phyloP scores from a whole-genome alignment of 2,888 invertebrate species.

The Camptogramma bilineatum region DNA sequence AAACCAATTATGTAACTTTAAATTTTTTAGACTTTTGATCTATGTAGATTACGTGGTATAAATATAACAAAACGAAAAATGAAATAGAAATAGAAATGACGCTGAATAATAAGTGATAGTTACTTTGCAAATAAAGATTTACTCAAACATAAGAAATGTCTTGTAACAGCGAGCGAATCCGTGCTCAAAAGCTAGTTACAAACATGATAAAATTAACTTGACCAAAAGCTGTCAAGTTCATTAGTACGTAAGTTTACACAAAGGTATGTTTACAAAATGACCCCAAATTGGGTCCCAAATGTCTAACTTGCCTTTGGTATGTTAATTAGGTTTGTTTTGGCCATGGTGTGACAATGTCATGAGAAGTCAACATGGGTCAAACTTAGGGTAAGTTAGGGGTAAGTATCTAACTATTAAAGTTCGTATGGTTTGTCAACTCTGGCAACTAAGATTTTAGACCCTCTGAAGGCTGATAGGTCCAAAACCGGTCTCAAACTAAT shows the following conservation, averaged over 20 bases:
- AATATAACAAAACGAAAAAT: no score
- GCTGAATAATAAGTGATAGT: no score
- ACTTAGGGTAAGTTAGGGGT: neutral
- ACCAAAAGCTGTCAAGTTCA: neutral
- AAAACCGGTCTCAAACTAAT: no score
- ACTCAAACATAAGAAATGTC: no score
- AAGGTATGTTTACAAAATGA: conserved; percentile 1
- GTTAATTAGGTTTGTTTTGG: conserved; percentile 1
- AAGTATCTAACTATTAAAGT: neutral
- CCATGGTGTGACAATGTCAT: neutral
- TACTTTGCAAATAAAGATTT: no score
- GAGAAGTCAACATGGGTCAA: neutral
- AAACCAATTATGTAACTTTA: no score
- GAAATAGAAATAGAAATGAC: no score
- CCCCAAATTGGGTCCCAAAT: neutral
- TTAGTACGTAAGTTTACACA: neutral
- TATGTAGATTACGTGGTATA: no score
- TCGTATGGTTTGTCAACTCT: neutral
- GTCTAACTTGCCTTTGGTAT: conserved; percentile 3
- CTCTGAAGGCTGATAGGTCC: no score
- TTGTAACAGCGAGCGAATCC: no score
- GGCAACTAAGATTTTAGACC: neutral
- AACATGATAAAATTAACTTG: neutral
- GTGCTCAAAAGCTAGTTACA: neutral
- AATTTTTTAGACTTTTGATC: no score